These are phyloP conservation scores for Tipula lateralis DNA, from an alignment of 2,888 invertebrate genomes.

Conservation along the genomic window DNA sequence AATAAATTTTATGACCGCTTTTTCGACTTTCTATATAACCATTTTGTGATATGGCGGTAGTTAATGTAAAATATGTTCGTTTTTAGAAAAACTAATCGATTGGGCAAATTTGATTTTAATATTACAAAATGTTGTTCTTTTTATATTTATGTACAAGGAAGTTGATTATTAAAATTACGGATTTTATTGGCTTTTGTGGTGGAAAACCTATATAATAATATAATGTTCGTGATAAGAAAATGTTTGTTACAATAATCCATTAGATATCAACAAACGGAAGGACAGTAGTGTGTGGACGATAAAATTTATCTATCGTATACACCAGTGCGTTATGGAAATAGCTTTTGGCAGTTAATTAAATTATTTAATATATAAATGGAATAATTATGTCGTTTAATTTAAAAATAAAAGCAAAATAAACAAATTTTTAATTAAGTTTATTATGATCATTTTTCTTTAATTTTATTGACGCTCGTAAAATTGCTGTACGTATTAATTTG, in stretches of 20 bases:
- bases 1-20: background rate
- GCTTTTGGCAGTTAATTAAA: too few relatives aligned
- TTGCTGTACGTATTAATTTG: background rate
- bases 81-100: background rate
- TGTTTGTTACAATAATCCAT: background rate
- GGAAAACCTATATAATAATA: background rate
- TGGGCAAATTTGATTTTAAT: background rate
- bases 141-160: background rate
- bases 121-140: too few relatives aligned
- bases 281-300: background rate
- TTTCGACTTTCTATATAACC: background rate
- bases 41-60: background rate
- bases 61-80: background rate
- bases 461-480: background rate
- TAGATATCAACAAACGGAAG: background rate
- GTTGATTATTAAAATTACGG: background rate
- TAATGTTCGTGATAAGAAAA: background rate
- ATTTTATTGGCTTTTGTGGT: background rate
- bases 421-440: background rate
- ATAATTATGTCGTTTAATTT: background rate
- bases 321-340: background rate
- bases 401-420: background rate
- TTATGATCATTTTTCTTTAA: background rate
- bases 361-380: too few relatives aligned
- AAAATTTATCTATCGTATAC: background rate